Evolutionary conservation across 1,140 invertebrate species (phyloP).

Genomic region (Calliphora vicina): DNA sequence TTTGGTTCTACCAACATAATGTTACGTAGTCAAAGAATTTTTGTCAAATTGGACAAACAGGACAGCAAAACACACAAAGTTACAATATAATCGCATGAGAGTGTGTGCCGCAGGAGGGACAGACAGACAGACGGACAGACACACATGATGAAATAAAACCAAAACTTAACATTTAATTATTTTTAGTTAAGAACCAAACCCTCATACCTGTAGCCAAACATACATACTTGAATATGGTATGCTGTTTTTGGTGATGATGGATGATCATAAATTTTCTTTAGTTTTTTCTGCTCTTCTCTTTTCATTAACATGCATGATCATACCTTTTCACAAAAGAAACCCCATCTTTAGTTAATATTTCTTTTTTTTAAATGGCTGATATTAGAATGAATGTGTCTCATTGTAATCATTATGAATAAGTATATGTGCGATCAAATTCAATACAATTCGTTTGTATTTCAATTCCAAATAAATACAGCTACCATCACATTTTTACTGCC

Average conservation of each 20-base stretch:
- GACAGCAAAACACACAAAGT: background rate
- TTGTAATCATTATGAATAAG: background rate
- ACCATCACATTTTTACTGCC: too few species aligned
- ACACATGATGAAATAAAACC: background rate
- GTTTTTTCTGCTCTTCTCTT: background rate
- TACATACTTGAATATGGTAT: background rate
- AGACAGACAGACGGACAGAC: constrained; percentile 8
- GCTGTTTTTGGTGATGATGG: constrained; percentile 11
- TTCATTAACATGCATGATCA: background rate
- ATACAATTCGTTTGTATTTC: background rate
- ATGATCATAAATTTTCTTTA: constrained; percentile 8
- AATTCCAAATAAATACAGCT: background rate
- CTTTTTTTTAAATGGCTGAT: background rate
- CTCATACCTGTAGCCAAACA: background rate
- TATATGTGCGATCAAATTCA: background rate
- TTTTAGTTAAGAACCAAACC: background rate
- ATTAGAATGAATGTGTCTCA: background rate
- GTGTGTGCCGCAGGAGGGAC: background rate
- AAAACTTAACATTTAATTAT: constrained; percentile 11
- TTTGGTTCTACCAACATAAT: background rate
- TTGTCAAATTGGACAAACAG: background rate
- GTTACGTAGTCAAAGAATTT: constrained; percentile 9
- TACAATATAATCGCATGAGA: background rate
- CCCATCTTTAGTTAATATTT: too few species aligned
- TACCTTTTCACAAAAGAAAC: background rate